Evolutionary conservation across 1,140 invertebrate species (phyloP).

Genomic region (Zaprionus ornatus): DNA sequence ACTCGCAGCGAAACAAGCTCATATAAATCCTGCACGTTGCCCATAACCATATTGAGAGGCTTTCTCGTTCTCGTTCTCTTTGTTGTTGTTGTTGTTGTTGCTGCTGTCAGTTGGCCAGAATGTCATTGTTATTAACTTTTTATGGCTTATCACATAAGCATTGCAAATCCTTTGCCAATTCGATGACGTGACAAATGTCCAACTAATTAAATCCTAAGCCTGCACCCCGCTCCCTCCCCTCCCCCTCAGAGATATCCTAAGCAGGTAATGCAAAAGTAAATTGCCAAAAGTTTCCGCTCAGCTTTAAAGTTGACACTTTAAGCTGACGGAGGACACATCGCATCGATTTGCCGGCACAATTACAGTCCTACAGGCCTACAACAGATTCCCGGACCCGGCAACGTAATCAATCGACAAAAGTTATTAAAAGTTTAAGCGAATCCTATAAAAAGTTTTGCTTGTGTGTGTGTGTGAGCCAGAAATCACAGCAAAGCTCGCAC

Average conservation of each 20-base stretch:
- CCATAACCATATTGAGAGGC: slow-evolving; percentile 72
- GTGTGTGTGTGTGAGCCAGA: slow-evolving; percentile 29
- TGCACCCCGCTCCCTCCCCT: background rate
- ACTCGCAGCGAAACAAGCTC: slow-evolving; percentile 35
- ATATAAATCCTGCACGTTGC: slow-evolving; percentile 77
- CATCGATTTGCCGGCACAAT: slow-evolving; percentile 36
- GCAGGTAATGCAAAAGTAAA: background rate
- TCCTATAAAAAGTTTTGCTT: slow-evolving; percentile 61
- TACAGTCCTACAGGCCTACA: slow-evolving; percentile 14
- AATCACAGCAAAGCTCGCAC: slow-evolving; percentile 68
- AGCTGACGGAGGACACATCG: slow-evolving; percentile 11
- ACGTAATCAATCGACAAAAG: slow-evolving; percentile 79
- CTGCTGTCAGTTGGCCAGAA: slow-evolving; percentile 41
- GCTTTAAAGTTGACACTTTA: slow-evolving; percentile 30
- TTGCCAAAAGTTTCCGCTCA: background rate
- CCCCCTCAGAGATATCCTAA: background rate
- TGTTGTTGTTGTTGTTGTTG: slow-evolving; percentile 3
- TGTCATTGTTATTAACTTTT: slow-evolving; percentile 81
- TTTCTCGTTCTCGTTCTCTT: background rate
- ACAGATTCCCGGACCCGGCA: slow-evolving; percentile 21
- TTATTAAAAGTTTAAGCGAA: slow-evolving; percentile 73
- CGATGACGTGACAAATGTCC: slow-evolving; percentile 64
- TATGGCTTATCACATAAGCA: slow-evolving; percentile 80
- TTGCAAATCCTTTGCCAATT: slow-evolving; percentile 64
- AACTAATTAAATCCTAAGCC: slow-evolving; percentile 67